These are phyloP conservation scores for Pteruthius melanotis DNA, from an alignment of 2,113 vertebrate genomes.

Conservation along the genomic window DNA sequence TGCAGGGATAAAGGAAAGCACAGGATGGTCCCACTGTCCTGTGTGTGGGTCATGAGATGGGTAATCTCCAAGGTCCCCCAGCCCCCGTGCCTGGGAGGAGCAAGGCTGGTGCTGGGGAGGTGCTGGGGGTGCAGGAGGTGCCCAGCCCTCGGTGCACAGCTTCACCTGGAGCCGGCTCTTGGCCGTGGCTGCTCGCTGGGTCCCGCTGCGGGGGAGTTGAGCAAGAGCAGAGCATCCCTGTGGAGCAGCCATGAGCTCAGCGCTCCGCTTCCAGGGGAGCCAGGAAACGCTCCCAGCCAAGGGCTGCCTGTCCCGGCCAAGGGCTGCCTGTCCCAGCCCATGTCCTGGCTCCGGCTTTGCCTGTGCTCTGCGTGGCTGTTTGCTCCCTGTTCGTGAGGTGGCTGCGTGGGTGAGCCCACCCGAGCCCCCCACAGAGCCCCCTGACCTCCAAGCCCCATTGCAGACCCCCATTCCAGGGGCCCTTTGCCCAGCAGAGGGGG, in stretches of 20 bases:
- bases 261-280: background rate
- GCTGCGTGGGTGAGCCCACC: background rate
- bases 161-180: background rate
- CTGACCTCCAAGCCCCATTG: too few relatives aligned
- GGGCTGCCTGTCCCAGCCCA: background rate
- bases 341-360: background rate
- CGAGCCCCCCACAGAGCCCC: background rate
- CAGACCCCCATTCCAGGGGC: background rate
- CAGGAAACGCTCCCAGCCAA: background rate
- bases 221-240: background rate
- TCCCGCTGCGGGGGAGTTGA: background rate
- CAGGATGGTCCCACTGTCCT: background rate
- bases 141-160: background rate
- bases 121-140: background rate
- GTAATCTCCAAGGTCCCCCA: background rate
- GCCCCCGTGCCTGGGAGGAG: background rate
- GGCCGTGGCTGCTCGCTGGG: fast-evolving
- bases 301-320: background rate
- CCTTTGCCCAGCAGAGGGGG: background rate
- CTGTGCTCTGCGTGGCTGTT: background rate
- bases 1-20: background rate
- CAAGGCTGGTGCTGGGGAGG: background rate
- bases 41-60: fast-evolving
- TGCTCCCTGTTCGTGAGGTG: background rate
- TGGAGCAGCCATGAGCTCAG: background rate